phyloP scores from a whole-genome alignment of 2,888 invertebrate species.

The Agrotis exclamationis region DNA sequence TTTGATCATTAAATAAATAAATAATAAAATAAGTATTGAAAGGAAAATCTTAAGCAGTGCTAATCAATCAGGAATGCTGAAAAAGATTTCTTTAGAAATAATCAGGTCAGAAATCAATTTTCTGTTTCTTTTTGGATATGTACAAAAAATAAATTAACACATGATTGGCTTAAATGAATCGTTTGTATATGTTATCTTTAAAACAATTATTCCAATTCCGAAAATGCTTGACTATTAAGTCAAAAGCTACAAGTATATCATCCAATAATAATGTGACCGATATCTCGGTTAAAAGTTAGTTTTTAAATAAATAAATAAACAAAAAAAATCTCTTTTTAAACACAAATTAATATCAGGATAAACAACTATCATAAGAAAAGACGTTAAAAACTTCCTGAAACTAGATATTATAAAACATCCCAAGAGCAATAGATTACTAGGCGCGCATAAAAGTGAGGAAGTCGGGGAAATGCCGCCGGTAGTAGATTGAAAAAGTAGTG shows the following conservation, averaged over 20 bases:
- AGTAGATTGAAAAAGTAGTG: constrained; percentile 53
- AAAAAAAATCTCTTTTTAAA: not conserved
- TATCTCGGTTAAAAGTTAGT: too few relatives aligned
- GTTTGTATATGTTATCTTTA: too few relatives aligned
- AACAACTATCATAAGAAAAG: not conserved
- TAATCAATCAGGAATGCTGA: not conserved
- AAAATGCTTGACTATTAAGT: too few relatives aligned
- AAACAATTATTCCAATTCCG: too few relatives aligned
- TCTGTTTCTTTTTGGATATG: too few relatives aligned
- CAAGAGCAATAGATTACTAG: constrained; percentile 41
- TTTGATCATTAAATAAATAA: too few relatives aligned
- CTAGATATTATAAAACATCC: constrained; percentile 16
- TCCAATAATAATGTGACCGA: too few relatives aligned
- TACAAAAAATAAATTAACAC: too few relatives aligned
- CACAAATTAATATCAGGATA: not conserved
- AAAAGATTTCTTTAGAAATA: not conserved
- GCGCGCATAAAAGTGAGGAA: constrained; percentile 39
- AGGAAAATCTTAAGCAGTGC: not conserved
- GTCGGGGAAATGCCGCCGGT: not conserved
- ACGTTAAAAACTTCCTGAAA: constrained; percentile 9
- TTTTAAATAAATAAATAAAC: too few relatives aligned
- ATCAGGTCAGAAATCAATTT: not conserved
- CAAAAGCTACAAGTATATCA: too few relatives aligned
- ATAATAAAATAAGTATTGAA: not conserved
- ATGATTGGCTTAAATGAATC: too few relatives aligned